phyloP scores from a whole-genome alignment of 2,888 invertebrate genomes.

The Andrena camellia region DNA sequence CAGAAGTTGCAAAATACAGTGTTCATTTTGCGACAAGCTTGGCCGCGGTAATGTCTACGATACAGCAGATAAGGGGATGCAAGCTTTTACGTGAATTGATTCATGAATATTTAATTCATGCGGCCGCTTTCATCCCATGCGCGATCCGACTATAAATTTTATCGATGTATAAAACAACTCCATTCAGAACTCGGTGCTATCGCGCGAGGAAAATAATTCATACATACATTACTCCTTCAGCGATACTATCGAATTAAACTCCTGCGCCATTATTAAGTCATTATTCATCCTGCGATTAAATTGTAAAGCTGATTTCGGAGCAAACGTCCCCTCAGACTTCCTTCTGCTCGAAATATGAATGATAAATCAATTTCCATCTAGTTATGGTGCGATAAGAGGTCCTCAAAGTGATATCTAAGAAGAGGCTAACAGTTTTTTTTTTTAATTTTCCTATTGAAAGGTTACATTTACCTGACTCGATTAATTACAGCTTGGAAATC shows the following conservation, averaged over 20 bases:
- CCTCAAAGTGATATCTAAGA: too few relatives aligned
- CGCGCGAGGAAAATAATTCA: neutral
- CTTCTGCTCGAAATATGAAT: too few relatives aligned
- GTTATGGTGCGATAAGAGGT: too few relatives aligned
- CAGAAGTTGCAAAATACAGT: conserved; percentile 29
- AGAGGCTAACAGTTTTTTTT: too few relatives aligned
- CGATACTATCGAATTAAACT: too few relatives aligned
- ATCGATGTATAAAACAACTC: neutral
- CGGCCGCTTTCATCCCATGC: neutral
- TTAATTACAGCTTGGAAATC: conserved; percentile 44
- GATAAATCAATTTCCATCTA: too few relatives aligned
- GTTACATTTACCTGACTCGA: conserved; percentile 9
- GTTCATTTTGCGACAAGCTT: conserved; percentile 31
- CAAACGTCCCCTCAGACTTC: too few relatives aligned
- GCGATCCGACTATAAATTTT: conserved; percentile 21
- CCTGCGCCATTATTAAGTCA: too few relatives aligned
- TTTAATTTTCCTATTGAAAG: neutral
- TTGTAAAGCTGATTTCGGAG: too few relatives aligned
- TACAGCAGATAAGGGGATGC: conserved; percentile 47
- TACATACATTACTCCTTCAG: too few relatives aligned
- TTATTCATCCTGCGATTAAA: too few relatives aligned
- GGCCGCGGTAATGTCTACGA: conserved; percentile 12
- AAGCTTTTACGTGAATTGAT: conserved; percentile 53
- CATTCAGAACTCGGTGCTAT: neutral
- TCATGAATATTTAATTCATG: conserved; percentile 55